phyloP scores from a whole-genome alignment of 53 echinoderm and acorn worm species.

The Crossaster papposus region DNA sequence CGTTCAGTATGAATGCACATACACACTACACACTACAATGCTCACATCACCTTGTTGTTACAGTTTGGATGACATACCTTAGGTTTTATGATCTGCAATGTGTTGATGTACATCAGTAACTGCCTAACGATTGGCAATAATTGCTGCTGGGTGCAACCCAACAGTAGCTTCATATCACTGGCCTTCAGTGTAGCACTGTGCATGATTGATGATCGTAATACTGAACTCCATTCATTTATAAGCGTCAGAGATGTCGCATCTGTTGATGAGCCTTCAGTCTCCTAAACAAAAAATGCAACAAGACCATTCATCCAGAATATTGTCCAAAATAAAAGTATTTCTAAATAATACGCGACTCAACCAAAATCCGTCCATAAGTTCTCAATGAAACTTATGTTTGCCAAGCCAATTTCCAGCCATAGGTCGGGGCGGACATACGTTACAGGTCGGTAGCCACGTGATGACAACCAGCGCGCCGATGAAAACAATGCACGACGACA shows the following conservation, averaged over 20 bases:
- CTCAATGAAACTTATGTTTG: background rate
- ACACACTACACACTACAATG: too few species aligned
- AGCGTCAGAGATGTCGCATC: background rate
- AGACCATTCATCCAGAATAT: background rate
- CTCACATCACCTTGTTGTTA: background rate
- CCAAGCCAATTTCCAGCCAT: background rate
- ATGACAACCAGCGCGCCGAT: too few species aligned
- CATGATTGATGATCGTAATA: slow-evolving; percentile 28
- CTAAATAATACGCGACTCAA: too few species aligned
- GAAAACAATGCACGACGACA: too few species aligned
- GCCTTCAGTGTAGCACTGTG: background rate
- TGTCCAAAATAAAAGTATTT: too few species aligned
- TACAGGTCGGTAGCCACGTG: too few species aligned
- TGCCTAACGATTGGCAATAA: slow-evolving; percentile 43
- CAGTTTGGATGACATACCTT: slow-evolving; percentile 25
- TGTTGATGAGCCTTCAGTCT: background rate
- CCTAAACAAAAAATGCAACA: background rate
- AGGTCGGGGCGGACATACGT: too few species aligned
- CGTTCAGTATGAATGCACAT: too few species aligned
- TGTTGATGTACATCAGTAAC: slow-evolving; percentile 64
- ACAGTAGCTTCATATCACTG: slow-evolving; percentile 19
- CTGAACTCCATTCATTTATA: slow-evolving; percentile 6
- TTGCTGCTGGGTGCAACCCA: slow-evolving; percentile 9
- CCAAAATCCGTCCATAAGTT: background rate
- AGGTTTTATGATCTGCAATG: slow-evolving; percentile 43